Conservation (phyloP, 2,888 invertebrate species). For the Drosophila fungiperda region DNA sequence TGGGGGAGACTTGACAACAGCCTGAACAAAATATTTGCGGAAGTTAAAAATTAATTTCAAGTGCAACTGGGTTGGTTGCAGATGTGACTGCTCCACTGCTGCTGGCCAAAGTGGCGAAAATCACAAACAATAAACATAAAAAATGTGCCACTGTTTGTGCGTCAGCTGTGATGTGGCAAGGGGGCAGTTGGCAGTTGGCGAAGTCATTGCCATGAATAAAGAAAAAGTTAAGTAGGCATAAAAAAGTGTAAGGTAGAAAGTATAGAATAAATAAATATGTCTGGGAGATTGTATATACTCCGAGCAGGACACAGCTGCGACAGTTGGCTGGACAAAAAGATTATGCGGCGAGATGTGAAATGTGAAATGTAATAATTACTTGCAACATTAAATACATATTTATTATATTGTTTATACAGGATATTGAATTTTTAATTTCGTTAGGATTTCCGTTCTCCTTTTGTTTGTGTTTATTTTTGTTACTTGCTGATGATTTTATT, state of each 20-base stretch:
- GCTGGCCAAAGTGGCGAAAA: slow-evolving; percentile 54
- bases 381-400: slow-evolving; percentile 72
- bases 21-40: slow-evolving; percentile 64
- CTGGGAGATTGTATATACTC: slow-evolving; percentile 5
- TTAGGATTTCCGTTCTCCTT: slow-evolving; percentile 26
- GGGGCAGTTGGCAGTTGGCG: slow-evolving; percentile 4
- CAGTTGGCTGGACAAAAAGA: slow-evolving; percentile 33
- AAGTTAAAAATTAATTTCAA: slow-evolving; percentile 80
- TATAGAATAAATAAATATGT: slow-evolving; percentile 2
- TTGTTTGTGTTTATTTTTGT: neutral
- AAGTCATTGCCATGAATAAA: slow-evolving; percentile 67
- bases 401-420: slow-evolving; percentile 76
- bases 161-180: slow-evolving; percentile 3
- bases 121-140: slow-evolving; percentile 77
- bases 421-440: slow-evolving; percentile 79
- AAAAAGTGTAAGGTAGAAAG: slow-evolving; percentile 25
- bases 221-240: slow-evolving; percentile 59
- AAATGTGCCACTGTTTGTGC: slow-evolving; percentile 54
- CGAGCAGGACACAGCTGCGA: slow-evolving; percentile 59
- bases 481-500: slow-evolving; percentile 10
- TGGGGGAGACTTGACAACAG: slow-evolving; percentile 30
- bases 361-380: slow-evolving; percentile 70
- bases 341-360: slow-evolving; percentile 44
- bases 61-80: slow-evolving; percentile 56
- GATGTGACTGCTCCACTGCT: slow-evolving; percentile 48